phyloP scores from a whole-genome alignment of 2,888 invertebrate genomes.

The Coecobrya sp. region DNA sequence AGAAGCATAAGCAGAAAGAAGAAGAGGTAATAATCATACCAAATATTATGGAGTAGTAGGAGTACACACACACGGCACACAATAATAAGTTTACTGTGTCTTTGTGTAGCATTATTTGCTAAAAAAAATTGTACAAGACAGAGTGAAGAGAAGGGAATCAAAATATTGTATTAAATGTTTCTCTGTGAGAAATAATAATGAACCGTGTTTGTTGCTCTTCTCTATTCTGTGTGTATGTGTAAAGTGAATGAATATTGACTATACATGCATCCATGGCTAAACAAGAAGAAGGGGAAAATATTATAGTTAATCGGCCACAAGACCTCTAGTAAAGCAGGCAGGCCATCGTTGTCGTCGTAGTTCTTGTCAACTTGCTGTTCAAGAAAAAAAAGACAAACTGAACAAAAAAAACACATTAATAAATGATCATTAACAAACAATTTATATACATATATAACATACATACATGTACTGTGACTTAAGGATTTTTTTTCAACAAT shows the following conservation, averaged over 20 bases:
- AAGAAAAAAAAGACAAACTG: slow-evolving; percentile 33
- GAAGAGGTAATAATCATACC: slow-evolving; percentile 16
- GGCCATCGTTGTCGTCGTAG: slow-evolving; percentile 59
- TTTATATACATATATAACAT: neutral
- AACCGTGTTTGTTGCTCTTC: slow-evolving; percentile 51
- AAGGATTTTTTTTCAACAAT: too few relatives aligned
- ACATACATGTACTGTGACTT: too few relatives aligned
- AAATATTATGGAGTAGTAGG: slow-evolving; percentile 23
- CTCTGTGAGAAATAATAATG: slow-evolving; percentile 49
- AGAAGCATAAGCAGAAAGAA: neutral
- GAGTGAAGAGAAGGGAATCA: slow-evolving; percentile 51
- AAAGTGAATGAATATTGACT: slow-evolving; percentile 6
- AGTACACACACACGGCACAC: neutral
- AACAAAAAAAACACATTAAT: slow-evolving; percentile 34
- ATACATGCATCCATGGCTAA: slow-evolving; percentile 45
- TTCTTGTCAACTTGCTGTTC: slow-evolving; percentile 61
- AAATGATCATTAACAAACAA: neutral
- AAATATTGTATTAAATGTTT: slow-evolving; percentile 14
- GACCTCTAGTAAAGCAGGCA: slow-evolving; percentile 78
- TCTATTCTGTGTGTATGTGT: neutral
- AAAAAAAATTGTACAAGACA: slow-evolving; percentile 46
- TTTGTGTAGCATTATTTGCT: slow-evolving; percentile 28
- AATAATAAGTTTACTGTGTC: neutral
- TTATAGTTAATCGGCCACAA: slow-evolving; percentile 81
- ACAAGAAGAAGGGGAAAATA: slow-evolving; percentile 71